Evolutionary conservation across 2,797 vertebrate species (phyloP).

Genomic region (Phataginus tricuspis): DNA sequence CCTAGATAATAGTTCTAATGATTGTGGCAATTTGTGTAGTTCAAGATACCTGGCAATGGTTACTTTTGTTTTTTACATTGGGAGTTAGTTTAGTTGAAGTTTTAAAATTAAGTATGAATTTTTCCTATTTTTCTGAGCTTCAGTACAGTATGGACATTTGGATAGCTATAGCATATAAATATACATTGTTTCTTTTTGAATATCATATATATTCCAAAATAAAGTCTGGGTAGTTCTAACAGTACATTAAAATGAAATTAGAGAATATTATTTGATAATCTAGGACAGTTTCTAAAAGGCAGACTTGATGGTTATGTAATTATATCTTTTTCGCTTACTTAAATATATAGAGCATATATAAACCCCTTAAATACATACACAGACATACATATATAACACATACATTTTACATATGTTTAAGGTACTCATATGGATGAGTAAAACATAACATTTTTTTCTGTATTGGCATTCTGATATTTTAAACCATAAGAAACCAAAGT

Average conservation of each 20-base stretch:
- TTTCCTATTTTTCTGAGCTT: neutral
- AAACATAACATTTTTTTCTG: constrained; percentile 2
- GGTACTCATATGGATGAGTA: neutral
- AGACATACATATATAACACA: neutral
- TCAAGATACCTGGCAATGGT: neutral
- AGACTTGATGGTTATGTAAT: neutral
- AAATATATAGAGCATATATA: neutral
- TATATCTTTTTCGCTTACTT: neutral
- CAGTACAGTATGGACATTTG: neutral
- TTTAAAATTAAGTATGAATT: constrained; percentile 28
- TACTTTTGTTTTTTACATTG: neutral
- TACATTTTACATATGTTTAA: neutral
- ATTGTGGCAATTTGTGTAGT: neutral
- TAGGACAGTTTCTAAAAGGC: constrained; percentile 5
- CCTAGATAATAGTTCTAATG: constrained; percentile 1
- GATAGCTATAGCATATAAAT: neutral
- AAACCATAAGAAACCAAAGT: neutral
- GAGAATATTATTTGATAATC: neutral
- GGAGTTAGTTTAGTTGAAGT: neutral
- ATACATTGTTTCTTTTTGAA: neutral
- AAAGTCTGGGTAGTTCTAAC: neutral
- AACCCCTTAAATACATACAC: neutral
- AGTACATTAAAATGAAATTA: constrained; percentile 8
- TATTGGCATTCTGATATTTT: neutral
- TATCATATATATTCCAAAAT: neutral